Percentiles rank a stretch among this genome's conserved stretches.
Conservation (phyloP, 2,113 vertebrate genomes). For the Lonchura striata region DNA sequence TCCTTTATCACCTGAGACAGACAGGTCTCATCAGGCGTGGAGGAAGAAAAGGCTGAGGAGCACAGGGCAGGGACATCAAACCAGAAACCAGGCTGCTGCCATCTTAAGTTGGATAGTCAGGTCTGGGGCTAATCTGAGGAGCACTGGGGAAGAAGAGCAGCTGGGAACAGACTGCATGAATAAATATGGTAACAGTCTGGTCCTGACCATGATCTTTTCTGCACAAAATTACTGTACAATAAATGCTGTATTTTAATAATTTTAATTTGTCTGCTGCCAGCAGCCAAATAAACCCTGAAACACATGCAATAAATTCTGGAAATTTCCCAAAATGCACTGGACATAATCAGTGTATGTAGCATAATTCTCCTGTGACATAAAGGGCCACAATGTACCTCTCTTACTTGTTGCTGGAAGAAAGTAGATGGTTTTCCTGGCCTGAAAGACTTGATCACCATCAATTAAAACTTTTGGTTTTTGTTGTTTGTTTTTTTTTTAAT, state of each 20-base stretch:
- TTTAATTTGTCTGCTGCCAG: background rate
- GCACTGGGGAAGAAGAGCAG: background rate
- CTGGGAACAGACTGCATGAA: background rate
- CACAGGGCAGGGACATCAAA: fast-evolving
- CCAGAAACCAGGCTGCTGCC: background rate
- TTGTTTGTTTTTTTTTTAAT: background rate
- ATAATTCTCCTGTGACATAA: background rate
- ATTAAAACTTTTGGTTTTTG: background rate
- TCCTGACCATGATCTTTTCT: background rate
- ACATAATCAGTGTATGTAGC: background rate
- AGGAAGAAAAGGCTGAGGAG: background rate
- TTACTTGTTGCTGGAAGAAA: background rate
- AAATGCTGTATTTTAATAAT: background rate
- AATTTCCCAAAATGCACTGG: background rate
- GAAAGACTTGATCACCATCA: background rate
- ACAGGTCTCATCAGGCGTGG: fast-evolving
- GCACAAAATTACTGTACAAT: background rate
- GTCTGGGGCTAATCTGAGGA: background rate
- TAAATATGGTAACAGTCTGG: background rate
- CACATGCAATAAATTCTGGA: background rate
- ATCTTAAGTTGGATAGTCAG: background rate
- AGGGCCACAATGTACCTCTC: background rate
- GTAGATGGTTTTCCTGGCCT: background rate
- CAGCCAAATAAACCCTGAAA: background rate
- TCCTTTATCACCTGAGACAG: background rate